These are phyloP conservation scores for Dioctria linearis DNA, from an alignment of 2,888 invertebrate genomes.

Conservation along the genomic window DNA sequence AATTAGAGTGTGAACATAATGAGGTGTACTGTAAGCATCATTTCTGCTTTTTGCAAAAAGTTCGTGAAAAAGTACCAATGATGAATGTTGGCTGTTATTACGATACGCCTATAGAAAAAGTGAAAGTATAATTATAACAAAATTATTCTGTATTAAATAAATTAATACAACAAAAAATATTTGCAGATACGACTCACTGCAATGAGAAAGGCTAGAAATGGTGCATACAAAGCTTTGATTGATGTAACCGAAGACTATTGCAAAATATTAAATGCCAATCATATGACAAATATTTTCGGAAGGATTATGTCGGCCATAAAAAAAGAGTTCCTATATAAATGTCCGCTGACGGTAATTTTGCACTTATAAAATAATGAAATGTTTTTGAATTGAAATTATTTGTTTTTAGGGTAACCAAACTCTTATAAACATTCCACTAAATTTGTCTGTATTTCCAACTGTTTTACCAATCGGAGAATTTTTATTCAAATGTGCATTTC, in stretches of 20 bases:
- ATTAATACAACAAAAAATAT: neutral
- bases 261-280: neutral
- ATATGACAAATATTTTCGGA: neutral
- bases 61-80: constrained; percentile 2
- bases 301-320: neutral
- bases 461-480: constrained; percentile 19
- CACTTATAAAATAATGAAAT: too few species aligned
- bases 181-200: neutral
- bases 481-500: neutral
- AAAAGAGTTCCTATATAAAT: neutral
- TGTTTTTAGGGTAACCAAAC: constrained; percentile 7
- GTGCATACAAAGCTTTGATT: neutral
- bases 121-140: neutral
- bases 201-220: neutral
- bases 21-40: constrained; percentile 4
- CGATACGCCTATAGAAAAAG: constrained; percentile 4
- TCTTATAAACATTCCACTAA: constrained; percentile 4
- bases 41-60: neutral
- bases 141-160: neutral
- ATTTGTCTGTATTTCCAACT: constrained; percentile 4
- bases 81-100: constrained; percentile 6
- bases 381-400: neutral
- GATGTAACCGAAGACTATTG: neutral
- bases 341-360: neutral
- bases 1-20: neutral